Conservation (phyloP, 2,797 vertebrate genomes). For the Florisuga fusca region DNA sequence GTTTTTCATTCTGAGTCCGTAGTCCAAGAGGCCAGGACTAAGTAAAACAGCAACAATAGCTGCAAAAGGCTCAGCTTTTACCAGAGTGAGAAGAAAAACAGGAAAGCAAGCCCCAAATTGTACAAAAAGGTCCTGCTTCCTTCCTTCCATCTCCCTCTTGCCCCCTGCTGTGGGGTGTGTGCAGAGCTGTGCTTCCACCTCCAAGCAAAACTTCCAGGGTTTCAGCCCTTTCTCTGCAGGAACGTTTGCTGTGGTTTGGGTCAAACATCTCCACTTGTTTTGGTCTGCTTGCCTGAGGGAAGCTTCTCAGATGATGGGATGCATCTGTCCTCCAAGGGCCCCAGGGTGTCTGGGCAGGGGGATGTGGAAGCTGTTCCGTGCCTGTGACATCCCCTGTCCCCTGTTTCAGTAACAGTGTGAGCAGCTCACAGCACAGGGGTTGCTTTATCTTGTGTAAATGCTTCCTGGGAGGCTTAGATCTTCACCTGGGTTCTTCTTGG, state of each 20-base stretch:
- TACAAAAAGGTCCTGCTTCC: not conserved
- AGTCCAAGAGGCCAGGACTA: not conserved
- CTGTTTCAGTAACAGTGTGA: rapidly evolving
- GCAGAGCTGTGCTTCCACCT: rapidly evolving
- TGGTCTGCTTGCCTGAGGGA: not conserved
- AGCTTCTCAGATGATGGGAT: rapidly evolving
- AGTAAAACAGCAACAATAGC: not conserved
- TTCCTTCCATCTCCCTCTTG: not conserved
- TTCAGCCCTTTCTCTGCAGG: not conserved
- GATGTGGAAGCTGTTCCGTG: rapidly evolving
- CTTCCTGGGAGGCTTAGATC: not conserved
- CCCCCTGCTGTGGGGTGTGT: not conserved
- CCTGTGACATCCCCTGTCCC: not conserved
- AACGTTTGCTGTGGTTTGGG: not conserved
- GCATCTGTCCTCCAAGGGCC: not conserved
- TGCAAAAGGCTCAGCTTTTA: not conserved
- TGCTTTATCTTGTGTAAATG: not conserved
- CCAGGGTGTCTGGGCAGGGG: not conserved
- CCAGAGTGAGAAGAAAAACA: not conserved
- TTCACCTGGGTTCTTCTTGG: not conserved
- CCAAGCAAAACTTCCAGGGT: not conserved
- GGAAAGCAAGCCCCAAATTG: not conserved
- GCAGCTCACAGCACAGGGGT: rapidly evolving
- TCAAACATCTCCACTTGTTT: not conserved
- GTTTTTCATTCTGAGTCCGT: not conserved